Evolutionary conservation across 2,888 invertebrate genomes (phyloP).

Genomic region (Coelopa pilipes): DNA sequence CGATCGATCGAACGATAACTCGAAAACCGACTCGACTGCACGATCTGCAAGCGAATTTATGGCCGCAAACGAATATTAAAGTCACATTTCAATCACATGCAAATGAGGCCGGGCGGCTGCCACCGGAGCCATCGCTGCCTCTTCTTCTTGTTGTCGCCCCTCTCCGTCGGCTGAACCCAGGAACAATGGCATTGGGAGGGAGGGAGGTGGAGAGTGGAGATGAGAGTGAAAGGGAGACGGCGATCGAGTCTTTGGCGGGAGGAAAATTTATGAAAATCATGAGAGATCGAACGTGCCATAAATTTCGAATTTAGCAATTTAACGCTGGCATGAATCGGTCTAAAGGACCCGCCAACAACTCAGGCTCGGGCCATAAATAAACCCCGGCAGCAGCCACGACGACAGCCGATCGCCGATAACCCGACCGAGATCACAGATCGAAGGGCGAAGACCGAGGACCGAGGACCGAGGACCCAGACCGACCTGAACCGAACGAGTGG

Average conservation of each 20-base stretch:
- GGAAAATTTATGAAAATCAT: slow-evolving; percentile 62
- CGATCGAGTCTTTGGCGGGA: slow-evolving; percentile 14
- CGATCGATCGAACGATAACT: no score
- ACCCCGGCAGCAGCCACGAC: background rate
- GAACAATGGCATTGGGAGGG: no score
- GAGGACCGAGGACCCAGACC: background rate
- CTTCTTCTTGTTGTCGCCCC: no score
- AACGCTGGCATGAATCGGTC: slow-evolving; percentile 45
- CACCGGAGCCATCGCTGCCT: slow-evolving; percentile 25
- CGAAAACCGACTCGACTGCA: no score
- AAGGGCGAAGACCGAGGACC: background rate
- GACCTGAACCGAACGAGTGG: no score
- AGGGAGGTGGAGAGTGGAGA: no score
- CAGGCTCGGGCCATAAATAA: slow-evolving; percentile 9
- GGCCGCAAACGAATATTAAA: slow-evolving; percentile 58
- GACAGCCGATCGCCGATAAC: slow-evolving; percentile 21
- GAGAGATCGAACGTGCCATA: slow-evolving; percentile 52
- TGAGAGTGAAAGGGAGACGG: slow-evolving; percentile 39
- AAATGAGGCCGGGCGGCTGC: slow-evolving; percentile 45
- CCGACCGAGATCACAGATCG: background rate
- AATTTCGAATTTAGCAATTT: slow-evolving; percentile 57
- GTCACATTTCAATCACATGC: slow-evolving; percentile 63
- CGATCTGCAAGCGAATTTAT: slow-evolving; percentile 48
- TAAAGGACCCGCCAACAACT: slow-evolving; percentile 20
- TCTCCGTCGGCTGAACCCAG: no score